Base-by-base conservation (phyloP, 1,140 invertebrate species). In the Ceratoteleas bidentatus region DNA sequence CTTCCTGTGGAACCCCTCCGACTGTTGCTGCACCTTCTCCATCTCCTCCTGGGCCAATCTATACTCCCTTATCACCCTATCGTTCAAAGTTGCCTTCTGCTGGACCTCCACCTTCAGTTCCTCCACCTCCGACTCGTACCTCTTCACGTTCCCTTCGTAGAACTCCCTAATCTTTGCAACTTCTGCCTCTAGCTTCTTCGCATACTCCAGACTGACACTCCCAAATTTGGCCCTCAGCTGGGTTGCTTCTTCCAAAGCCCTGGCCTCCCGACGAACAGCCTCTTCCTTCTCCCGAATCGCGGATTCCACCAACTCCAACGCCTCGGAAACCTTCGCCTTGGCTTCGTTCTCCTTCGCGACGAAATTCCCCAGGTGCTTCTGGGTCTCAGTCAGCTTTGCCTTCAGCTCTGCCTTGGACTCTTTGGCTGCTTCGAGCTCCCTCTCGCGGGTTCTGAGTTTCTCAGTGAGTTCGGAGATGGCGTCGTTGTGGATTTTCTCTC, bases 31-130 rank as follows among this genome's bases (percentile, higher is more conserved):
- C 34, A 89, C 84, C 76, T 87, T 92, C 16, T 92, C 90, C 16
- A 93, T 86, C 56, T 92, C 88, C 56, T 92, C 90, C 85, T 93
- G 90, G 0, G 92, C 79, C 49, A 93, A 84, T 88, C 90, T 90
- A 40, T 85, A 91, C 77, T 94, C 93, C 62, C 92, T 92, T 65
- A 91, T 85, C 0, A 81, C 47, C 57, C 87, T 75, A 58, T 92
- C 87, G 2, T 86, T 47, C 3, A 86, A 32, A 0, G 64, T 87
- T n/a, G 36, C 56, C 47, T 90, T 90, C 2, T 91, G 85, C 16
- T 84, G 83, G 8, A 93, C 85, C 62, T 90, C 87, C 4, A 86
- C 14, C 76, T 90, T 91, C 5, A 91, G 56, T 57, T 90, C 89
- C 54, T 90, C 88, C 5, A 91, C 90, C 43, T 92, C 90, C 11